Evolutionary conservation across 1,140 invertebrate genomes (phyloP).

Genomic region (Pantala flavescens): DNA sequence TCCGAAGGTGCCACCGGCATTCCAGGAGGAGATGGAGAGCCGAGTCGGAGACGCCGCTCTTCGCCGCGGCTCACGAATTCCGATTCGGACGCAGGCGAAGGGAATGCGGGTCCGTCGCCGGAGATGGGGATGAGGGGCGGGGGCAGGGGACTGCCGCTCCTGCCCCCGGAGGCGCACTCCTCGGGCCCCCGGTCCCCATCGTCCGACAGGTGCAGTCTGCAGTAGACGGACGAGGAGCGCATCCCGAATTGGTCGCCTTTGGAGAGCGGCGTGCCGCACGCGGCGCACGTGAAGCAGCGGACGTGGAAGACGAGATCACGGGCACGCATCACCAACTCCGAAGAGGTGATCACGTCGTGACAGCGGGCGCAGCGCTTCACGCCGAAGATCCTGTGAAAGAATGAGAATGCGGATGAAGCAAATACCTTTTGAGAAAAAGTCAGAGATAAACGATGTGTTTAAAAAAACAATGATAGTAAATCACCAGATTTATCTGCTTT

Average conservation of each 20-base stretch:
- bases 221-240: conserved; percentile 69
- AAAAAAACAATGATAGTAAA: conserved; percentile 25
- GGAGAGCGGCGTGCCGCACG: conserved; percentile 72
- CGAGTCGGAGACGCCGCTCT: conserved; percentile 24
- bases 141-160: conserved; percentile 32
- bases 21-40: conserved; percentile 17
- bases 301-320: conserved; percentile 89
- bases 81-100: conserved; percentile 30
- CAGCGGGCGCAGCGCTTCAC: conserved; percentile 79
- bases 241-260: conserved; percentile 93
- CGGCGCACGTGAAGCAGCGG: conserved; percentile 86
- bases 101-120: conserved; percentile 17
- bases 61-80: conserved; percentile 40
- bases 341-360: conserved; percentile 78
- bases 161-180: not conserved
- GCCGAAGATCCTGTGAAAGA: conserved; percentile 58
- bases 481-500: no score
- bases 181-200: conserved; percentile 23
- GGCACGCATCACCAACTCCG: conserved; percentile 91
- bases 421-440: no score
- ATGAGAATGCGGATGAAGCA: no score
- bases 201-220: conserved; percentile 69
- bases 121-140: conserved; percentile 47
- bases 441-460: no score
- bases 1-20: conserved; percentile 16